Conservation (phyloP, 2,113 vertebrate genomes). For the Nematolebias whitei region DNA sequence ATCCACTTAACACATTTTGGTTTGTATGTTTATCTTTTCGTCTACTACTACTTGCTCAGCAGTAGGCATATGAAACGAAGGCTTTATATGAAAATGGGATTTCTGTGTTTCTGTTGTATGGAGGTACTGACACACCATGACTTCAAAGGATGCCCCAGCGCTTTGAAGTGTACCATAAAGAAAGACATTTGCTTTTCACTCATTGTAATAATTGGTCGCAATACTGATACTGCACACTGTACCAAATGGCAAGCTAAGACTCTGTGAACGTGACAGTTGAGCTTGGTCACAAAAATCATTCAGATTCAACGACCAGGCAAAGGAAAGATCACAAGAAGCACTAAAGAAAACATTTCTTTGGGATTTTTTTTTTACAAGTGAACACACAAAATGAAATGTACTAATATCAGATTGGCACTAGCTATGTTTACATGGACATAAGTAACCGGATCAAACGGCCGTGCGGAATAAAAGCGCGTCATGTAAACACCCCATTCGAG, state of each 20-base stretch:
- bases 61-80: constrained; percentile 53
- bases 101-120: constrained; percentile 61
- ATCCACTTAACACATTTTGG: constrained; percentile 76
- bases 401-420: no score
- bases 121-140: constrained; percentile 64
- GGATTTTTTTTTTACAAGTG: not conserved
- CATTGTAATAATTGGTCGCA: constrained; percentile 61
- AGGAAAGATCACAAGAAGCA: not conserved
- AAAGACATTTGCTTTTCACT: constrained; percentile 63
- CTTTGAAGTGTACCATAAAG: constrained; percentile 77
- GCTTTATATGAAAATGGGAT: constrained; percentile 71
- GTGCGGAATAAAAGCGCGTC: no score
- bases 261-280: constrained; percentile 39
- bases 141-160: constrained; percentile 69
- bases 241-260: constrained; percentile 55
- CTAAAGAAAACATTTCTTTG: constrained; percentile 12
- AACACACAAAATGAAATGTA: not conserved
- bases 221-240: constrained; percentile 59
- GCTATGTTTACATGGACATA: no score
- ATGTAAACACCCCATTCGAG: no score
- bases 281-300: constrained; percentile 26
- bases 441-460: no score
- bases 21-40: constrained; percentile 69
- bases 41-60: constrained; percentile 65
- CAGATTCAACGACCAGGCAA: constrained; percentile 27